phyloP scores from a whole-genome alignment of 2,888 invertebrate species.

The Drosophila atripex region DNA sequence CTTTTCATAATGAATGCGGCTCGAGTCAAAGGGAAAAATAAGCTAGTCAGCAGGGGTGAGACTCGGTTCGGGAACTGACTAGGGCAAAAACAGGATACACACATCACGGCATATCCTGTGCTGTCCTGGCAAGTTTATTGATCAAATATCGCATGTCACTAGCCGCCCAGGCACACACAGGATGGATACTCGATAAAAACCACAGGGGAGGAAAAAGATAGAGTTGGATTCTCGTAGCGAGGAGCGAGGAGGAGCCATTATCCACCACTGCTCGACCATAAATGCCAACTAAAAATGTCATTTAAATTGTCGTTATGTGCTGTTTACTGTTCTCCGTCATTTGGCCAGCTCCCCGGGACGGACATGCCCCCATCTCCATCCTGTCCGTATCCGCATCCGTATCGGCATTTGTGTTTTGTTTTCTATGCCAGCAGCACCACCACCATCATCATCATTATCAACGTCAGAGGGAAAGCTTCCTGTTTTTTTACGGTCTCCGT shows the following conservation, averaged over 20 bases:
- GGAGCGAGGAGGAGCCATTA: constrained; percentile 19
- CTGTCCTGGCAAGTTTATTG: constrained; percentile 56
- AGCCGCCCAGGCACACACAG: constrained; percentile 4
- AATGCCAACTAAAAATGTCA: constrained; percentile 74
- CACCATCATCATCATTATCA: constrained; percentile 42
- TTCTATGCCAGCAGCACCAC: constrained; percentile 27
- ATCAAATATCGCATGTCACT: constrained; percentile 77
- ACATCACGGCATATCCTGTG: constrained; percentile 33
- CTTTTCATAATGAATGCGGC: constrained; percentile 77
- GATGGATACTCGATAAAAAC: constrained; percentile 4
- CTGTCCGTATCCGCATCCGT: constrained; percentile 22
- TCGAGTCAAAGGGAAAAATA: constrained; percentile 56
- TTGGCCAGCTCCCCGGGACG: constrained; percentile 26
- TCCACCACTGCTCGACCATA: constrained; percentile 41
- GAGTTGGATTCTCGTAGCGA: constrained; percentile 1
- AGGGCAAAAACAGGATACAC: constrained; percentile 50
- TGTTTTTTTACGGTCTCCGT: constrained; percentile 23
- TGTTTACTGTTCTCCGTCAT: constrained; percentile 62
- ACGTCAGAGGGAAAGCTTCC: constrained; percentile 32
- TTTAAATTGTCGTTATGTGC: constrained; percentile 74
- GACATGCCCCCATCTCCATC: constrained; percentile 3
- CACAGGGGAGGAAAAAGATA: constrained; percentile 21
- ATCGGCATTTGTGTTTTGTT: constrained; percentile 46
- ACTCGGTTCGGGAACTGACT: constrained; percentile 14
- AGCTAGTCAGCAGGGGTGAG: constrained; percentile 42